Evolutionary conservation across 2,888 invertebrate species (phyloP).

Genomic region (Pelosia muscerda): DNA sequence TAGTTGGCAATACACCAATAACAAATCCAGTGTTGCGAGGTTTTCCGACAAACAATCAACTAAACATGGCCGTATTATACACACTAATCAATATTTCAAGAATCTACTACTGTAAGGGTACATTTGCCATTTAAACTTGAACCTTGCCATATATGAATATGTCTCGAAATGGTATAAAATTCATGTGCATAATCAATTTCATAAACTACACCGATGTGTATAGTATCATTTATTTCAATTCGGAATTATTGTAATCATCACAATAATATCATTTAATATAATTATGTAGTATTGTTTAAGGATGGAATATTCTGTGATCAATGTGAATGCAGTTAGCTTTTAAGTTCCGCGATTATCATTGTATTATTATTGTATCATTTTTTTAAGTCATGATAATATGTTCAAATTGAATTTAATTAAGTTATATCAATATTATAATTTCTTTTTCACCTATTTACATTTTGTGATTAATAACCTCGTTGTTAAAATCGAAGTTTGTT

Average conservation of each 20-base stretch:
- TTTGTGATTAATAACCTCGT: neutral
- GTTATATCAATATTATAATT: neutral
- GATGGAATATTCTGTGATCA: constrained; percentile 47
- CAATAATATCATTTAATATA: constrained; percentile 16
- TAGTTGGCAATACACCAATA: neutral
- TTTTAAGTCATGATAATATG: constrained; percentile 12
- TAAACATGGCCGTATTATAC: neutral
- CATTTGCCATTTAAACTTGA: neutral
- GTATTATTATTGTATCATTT: constrained; percentile 5
- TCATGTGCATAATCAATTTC: constrained; percentile 5
- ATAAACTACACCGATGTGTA: neutral
- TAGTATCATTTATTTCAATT: constrained; percentile 10
- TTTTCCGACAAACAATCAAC: neutral
- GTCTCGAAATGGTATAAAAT: neutral
- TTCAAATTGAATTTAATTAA: constrained; percentile 13
- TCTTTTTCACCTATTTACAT: neutral
- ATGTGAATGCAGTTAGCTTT: constrained; percentile 46
- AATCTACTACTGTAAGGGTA: neutral
- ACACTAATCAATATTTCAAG: neutral
- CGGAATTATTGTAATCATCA: constrained; percentile 10
- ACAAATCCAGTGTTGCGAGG: neutral
- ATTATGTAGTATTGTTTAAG: constrained; percentile 16
- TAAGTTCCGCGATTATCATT: constrained; percentile 28
- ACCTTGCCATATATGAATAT: neutral
- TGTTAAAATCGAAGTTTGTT: neutral